Evolutionary conservation across 2,888 invertebrate genomes (phyloP), one percentile per base, ranked within the genome.

Genomic region (Cryptus armator): DNA sequence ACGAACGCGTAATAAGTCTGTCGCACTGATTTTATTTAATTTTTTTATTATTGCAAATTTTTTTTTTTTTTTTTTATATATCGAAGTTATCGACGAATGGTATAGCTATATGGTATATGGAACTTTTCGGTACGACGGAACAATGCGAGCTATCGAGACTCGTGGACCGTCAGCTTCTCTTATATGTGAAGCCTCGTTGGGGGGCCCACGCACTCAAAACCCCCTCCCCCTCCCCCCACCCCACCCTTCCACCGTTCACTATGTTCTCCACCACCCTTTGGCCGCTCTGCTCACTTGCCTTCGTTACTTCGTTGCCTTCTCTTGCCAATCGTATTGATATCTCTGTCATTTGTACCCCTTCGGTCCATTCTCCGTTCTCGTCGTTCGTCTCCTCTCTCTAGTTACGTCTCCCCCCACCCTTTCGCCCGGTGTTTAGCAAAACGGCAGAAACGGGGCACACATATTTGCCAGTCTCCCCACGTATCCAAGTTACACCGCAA

Each of bases 101-200:
- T 10, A 10, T 19, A n/a, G 16, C 16, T 16, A 19, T 19, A 10
- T 53, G 2, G 56, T 24, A 4, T 12, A 56, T 5, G 75, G 62
- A 43, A 46, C 48, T 51, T 75, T 83, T 79, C 10, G 76, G 64
- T 64, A 76, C 43, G 80, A 74, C 64, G 78, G 72, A 84, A 88
- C 87, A 89, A 89, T 88, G 89, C 88, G 87, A 90, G 87, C 89
- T 91, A 92, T 90, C 89, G 91, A 89, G 89, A 90, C 90, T 90
- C 86, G 86, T 89, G 86, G 88, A 89, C 85, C 88, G 87, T 87
- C 87, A 86, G 86, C 86, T 89, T 83, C 87, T 83, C 88, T 91
- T 92, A 92, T 92, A 92, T 91, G 92, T 89, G 88, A 87, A 88
- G 82, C 89, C 70, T 86, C 83, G 85, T 3, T 19, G 44, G 59